phyloP scores from a whole-genome alignment of 2,797 vertebrate species.

The Alauda arvensis region DNA sequence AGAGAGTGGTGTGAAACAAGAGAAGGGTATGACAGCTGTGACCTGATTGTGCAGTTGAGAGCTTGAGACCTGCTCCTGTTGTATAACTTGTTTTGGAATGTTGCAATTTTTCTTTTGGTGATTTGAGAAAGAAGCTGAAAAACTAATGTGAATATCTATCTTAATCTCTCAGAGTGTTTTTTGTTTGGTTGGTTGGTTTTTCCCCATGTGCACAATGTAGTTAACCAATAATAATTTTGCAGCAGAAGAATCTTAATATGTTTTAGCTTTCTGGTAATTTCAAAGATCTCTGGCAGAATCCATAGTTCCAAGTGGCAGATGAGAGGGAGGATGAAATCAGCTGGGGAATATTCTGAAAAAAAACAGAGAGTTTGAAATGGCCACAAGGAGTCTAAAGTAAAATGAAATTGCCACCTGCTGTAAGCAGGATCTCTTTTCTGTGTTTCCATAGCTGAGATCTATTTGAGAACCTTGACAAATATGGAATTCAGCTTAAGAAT shows the following conservation, averaged over 20 bases:
- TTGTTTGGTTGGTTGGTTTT: neutral
- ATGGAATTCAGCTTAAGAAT: neutral
- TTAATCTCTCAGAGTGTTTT: neutral
- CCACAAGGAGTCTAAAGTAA: neutral
- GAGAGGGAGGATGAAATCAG: neutral
- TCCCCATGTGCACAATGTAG: neutral
- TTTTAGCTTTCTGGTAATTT: neutral
- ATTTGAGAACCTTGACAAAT: neutral
- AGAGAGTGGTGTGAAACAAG: neutral
- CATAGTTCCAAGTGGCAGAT: neutral
- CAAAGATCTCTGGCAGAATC: neutral
- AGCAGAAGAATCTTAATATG: neutral
- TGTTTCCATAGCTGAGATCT: neutral
- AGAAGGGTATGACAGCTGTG: neutral
- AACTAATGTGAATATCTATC: neutral
- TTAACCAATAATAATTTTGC: neutral
- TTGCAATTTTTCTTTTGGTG: neutral
- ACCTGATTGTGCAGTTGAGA: neutral
- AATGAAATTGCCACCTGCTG: neutral
- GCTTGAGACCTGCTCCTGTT: neutral
- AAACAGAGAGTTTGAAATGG: neutral
- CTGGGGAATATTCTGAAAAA: neutral
- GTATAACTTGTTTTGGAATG: neutral
- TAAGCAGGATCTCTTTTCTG: neutral
- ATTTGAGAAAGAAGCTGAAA: neutral